Evolutionary conservation across 2,797 vertebrate species (phyloP).

Genomic region (Anabacerthia variegaticeps): DNA sequence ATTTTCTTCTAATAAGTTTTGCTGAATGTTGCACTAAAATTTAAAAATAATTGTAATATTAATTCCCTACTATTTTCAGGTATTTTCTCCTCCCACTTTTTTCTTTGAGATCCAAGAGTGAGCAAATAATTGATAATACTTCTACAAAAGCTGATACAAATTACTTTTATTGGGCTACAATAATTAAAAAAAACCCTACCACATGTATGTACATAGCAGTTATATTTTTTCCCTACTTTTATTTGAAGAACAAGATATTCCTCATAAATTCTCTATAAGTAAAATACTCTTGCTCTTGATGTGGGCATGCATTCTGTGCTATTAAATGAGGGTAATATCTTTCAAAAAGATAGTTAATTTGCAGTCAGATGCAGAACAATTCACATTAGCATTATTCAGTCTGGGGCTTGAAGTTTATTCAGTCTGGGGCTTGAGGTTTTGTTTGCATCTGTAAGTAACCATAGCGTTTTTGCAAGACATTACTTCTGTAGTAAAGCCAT

Average conservation of each 20-base stretch:
- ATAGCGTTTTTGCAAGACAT: constrained; percentile 54
- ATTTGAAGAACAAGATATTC: constrained; percentile 35
- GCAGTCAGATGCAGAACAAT: constrained; percentile 47
- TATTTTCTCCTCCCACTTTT: accelerated
- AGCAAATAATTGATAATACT: not conserved
- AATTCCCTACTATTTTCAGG: not conserved
- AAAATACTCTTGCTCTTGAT: constrained; percentile 26
- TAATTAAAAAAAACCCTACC: not conserved
- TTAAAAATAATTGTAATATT: constrained; percentile 6
- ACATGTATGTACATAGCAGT: not conserved
- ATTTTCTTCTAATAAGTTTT: not conserved
- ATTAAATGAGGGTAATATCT: constrained; percentile 44
- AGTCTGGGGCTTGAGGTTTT: not conserved
- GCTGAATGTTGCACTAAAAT: not conserved
- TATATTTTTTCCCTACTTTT: accelerated
- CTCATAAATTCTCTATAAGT: not conserved
- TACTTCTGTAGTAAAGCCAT: constrained; percentile 70
- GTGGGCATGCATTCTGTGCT: not conserved
- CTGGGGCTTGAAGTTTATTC: constrained; percentile 10
- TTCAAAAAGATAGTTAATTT: constrained; percentile 54
- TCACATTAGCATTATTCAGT: constrained; percentile 46
- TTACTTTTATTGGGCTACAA: not conserved
- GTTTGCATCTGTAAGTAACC: constrained; percentile 50
- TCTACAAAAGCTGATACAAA: not conserved
- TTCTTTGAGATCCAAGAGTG: not conserved